A percentile compares a stretch with the other conserved stretches of the same genome.
phyloP scores from a whole-genome alignment of 2,797 vertebrate species.

The Stomatorhinus walkeri region DNA sequence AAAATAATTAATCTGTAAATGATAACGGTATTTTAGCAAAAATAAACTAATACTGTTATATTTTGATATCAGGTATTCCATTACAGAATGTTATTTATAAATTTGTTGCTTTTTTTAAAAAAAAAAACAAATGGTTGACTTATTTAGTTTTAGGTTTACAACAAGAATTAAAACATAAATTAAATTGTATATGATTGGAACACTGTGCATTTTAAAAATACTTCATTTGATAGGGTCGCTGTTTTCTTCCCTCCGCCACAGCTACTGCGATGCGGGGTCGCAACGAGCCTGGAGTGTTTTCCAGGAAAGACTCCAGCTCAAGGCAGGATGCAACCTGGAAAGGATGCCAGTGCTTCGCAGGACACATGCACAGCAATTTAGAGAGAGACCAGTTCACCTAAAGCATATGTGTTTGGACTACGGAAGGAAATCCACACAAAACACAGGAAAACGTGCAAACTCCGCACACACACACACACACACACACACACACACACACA shows the following conservation, averaged over 20 bases:
- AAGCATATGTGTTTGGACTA: neutral
- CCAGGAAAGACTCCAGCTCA: constrained; percentile 1
- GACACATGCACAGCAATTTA: neutral
- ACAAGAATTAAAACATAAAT: neutral
- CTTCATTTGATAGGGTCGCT: neutral
- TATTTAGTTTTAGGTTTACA: neutral
- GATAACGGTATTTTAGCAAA: neutral
- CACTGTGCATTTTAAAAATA: neutral
- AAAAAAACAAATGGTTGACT: neutral
- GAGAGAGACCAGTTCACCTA: neutral
- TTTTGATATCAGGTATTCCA: neutral
- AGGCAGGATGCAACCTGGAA: neutral
- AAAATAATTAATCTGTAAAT: neutral
- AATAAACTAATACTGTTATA: neutral
- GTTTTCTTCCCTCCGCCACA: neutral
- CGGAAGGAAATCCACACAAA: neutral
- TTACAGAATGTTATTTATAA: neutral
- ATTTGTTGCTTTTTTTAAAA: neutral
- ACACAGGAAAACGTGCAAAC: neutral
- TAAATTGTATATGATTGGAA: neutral
- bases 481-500: neutral
- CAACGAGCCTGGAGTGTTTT: neutral
- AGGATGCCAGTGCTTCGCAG: neutral
- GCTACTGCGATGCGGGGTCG: neutral
- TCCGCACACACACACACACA: neutral